These are phyloP conservation scores for Homalodisca vitripennis DNA, from an alignment of 1,140 invertebrate genomes.

Conservation along the genomic window DNA sequence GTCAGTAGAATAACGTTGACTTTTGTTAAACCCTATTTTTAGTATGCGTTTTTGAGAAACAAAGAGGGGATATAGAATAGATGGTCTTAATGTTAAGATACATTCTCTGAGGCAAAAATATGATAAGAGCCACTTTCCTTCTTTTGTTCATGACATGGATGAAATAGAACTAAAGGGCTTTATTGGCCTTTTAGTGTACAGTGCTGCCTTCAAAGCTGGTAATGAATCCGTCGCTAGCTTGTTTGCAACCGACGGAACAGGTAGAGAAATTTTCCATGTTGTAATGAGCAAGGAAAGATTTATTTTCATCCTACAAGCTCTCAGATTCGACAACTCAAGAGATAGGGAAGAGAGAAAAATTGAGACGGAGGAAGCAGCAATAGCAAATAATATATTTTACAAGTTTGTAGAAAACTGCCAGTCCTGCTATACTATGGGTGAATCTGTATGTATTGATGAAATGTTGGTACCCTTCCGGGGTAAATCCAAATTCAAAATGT, in stretches of 20 bases:
- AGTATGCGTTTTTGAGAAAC: too few species aligned
- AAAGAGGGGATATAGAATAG: too few species aligned
- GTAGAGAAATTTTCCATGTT: slow-evolving; percentile 11
- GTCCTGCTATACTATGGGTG: slow-evolving; percentile 41
- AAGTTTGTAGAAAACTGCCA: slow-evolving; percentile 47
- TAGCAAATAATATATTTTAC: slow-evolving; percentile 43
- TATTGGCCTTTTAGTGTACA: slow-evolving; percentile 26
- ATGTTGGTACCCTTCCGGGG: slow-evolving; percentile 47
- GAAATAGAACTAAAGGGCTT: slow-evolving; percentile 14
- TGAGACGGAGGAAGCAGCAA: slow-evolving; percentile 38
- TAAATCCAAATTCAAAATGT: slow-evolving; percentile 47
- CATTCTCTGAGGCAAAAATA: background rate
- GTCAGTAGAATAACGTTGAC: too few species aligned
- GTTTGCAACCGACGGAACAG: slow-evolving; percentile 19
- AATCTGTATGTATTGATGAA: slow-evolving; percentile 47
- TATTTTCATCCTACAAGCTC: slow-evolving; percentile 42
- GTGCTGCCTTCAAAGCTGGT: slow-evolving; percentile 20
- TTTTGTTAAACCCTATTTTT: too few species aligned
- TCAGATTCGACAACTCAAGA: slow-evolving; percentile 46
- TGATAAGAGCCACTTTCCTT: background rate
- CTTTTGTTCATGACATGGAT: slow-evolving; percentile 22
- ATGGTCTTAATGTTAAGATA: too few species aligned
- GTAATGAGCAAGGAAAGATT: slow-evolving; percentile 39
- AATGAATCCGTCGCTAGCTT: slow-evolving; percentile 16
- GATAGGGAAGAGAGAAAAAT: slow-evolving; percentile 38